Percentiles rank a stretch among this genome's conserved stretches.
Evolutionary conservation across 1,140 invertebrate genomes (phyloP).

Genomic region (Drosophila mayri): DNA sequence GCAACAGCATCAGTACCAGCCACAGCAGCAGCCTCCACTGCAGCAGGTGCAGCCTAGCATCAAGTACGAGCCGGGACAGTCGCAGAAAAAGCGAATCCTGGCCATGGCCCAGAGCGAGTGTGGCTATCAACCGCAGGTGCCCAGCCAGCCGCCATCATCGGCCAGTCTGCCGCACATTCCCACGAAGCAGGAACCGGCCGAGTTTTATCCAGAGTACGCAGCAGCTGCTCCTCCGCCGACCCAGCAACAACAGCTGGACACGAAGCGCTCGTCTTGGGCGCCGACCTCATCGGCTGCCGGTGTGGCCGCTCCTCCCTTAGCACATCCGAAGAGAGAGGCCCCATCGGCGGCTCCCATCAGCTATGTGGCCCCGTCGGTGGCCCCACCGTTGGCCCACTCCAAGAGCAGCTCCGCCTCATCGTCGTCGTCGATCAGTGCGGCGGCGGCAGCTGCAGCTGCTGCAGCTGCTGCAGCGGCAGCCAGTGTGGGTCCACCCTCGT

Average conservation of each 20-base stretch:
- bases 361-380: conserved; percentile 65
- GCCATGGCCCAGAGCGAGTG: conserved; percentile 94
- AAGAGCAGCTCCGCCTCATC: conserved; percentile 76
- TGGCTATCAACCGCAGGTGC: conserved; percentile 85
- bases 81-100: conserved; percentile 94
- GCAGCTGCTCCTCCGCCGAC: conserved; percentile 39
- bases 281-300: conserved; percentile 32
- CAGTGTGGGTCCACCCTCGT: conserved; percentile 75
- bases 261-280: conserved; percentile 79
- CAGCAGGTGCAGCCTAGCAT: conserved; percentile 76
- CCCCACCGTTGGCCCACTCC: conserved; percentile 73
- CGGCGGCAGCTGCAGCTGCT: conserved; percentile 67
- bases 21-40: conserved; percentile 85
- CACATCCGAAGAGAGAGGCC: conserved; percentile 77
- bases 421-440: conserved; percentile 68
- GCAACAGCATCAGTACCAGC: conserved; percentile 77
- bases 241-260: conserved; percentile 60
- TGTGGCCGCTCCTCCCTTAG: conserved; percentile 46
- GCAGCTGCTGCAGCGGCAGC: conserved; percentile 73
- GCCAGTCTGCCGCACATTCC: conserved; percentile 76
- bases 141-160: conserved; percentile 79
- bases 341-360: conserved; percentile 71
- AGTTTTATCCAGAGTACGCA: conserved; percentile 78
- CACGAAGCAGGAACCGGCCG: conserved; percentile 81
- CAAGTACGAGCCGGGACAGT: conserved; percentile 87